A percentile compares a stretch with the other conserved stretches of the same genome.
These are phyloP conservation scores for Meghimatium bilineatum DNA, from an alignment of 2,888 invertebrate species.

Conservation along the genomic window DNA sequence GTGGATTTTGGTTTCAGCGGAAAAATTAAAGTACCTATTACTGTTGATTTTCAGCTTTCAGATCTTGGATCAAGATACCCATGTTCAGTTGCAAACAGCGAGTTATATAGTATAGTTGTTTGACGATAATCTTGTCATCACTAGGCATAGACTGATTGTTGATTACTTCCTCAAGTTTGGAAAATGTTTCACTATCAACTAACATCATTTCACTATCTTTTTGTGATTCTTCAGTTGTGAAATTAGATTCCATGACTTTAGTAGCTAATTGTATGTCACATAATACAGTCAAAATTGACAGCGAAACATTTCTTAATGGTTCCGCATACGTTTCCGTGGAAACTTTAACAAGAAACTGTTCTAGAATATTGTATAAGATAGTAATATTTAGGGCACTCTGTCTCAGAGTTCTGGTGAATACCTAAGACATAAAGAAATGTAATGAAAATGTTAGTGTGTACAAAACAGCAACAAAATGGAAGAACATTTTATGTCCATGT, in stretches of 20 bases:
- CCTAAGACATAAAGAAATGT: not conserved
- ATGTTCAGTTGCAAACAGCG: not conserved
- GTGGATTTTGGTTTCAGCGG: not conserved
- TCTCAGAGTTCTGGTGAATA: slow-evolving; percentile 2
- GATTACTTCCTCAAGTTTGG: not conserved
- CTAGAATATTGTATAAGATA: not conserved
- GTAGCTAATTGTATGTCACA: not conserved
- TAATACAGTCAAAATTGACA: not conserved
- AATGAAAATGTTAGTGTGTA: not conserved
- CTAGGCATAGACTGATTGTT: not conserved
- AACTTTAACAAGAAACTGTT: not conserved
- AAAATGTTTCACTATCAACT: not conserved
- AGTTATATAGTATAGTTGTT: not conserved
- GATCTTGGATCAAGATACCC: not conserved
- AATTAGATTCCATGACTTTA: not conserved
- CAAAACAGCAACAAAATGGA: not conserved
- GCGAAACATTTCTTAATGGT: not conserved
- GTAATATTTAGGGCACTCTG: not conserved
- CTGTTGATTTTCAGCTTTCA: not conserved
- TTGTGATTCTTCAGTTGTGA: not conserved
- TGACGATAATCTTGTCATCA: not conserved
- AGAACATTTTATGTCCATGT: not conserved
- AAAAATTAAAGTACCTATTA: not conserved
- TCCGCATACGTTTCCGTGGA: not conserved
- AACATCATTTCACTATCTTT: not conserved